Evolutionary conservation across 1,140 invertebrate species (phyloP).

Genomic region (Nasonia longicornis): DNA sequence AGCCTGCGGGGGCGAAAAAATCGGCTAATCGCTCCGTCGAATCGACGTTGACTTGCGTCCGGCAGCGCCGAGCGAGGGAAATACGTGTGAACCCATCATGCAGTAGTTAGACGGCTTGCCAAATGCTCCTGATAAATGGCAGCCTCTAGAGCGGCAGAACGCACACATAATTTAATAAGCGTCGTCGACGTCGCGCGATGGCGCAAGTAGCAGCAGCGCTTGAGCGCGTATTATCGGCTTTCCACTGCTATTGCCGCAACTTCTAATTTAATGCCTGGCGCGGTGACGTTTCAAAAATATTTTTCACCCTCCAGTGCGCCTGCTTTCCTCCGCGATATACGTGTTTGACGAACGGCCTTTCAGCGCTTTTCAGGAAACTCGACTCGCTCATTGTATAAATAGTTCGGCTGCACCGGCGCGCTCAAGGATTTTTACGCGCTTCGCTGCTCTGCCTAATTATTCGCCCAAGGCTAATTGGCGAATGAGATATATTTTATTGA

Average conservation of each 20-base stretch:
- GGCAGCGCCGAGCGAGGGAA: constrained; percentile 45
- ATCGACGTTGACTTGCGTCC: constrained; percentile 50
- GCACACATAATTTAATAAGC: constrained; percentile 58
- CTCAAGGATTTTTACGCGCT: not conserved
- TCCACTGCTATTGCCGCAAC: not conserved
- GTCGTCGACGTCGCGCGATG: constrained; percentile 21
- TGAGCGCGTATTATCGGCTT: constrained; percentile 28
- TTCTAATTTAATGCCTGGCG: not conserved
- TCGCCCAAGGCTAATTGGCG: not conserved
- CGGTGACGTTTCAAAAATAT: not conserved
- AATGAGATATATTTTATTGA: constrained; percentile 1
- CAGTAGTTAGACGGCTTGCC: constrained; percentile 52
- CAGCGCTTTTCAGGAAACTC: not conserved
- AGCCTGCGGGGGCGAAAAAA: not conserved
- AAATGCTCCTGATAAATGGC: constrained; percentile 56
- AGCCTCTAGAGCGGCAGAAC: constrained; percentile 30
- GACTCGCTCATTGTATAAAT: not conserved
- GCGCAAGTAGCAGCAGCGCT: not conserved
- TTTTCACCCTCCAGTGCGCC: not conserved
- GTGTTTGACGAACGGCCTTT: not conserved
- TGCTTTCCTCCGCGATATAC: not conserved
- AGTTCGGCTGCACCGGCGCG: not conserved
- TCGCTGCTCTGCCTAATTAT: not conserved
- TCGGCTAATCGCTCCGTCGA: constrained; percentile 40
- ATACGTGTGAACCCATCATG: constrained; percentile 18